Percentiles rank a stretch among this genome's conserved stretches.
Evolutionary conservation across 2,797 vertebrate genomes (phyloP).

Genomic region (Lepilemur ruficaudatus): DNA sequence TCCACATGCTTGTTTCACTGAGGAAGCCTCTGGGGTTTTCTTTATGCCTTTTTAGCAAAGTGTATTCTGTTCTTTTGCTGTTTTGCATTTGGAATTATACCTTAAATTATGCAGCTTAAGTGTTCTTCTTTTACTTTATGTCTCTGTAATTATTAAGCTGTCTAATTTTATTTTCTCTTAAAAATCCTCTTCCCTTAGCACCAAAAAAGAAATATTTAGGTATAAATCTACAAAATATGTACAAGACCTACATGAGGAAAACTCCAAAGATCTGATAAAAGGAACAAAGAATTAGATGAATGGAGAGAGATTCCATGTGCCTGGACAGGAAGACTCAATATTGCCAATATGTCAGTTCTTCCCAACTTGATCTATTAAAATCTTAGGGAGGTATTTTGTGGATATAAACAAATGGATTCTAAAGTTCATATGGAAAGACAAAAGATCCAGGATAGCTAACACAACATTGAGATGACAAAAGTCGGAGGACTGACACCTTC

Average conservation of each 20-base stretch:
- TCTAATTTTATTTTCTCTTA: slow-evolving; percentile 47
- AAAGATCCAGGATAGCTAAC: not conserved
- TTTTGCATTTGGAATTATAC: slow-evolving; percentile 13
- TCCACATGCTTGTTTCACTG: not conserved
- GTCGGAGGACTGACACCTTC: not conserved
- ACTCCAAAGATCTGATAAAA: not conserved
- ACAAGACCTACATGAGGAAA: not conserved
- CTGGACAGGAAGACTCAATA: not conserved
- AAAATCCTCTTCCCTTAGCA: not conserved
- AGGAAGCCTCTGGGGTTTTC: slow-evolving; percentile 4
- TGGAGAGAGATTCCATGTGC: not conserved
- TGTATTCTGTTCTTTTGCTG: not conserved
- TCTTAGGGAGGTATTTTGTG: not conserved
- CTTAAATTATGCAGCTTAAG: not conserved
- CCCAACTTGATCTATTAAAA: not conserved
- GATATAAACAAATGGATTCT: not conserved
- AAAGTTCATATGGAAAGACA: not conserved
- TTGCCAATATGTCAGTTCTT: not conserved
- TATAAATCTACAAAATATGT: not conserved
- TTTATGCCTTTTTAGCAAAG: slow-evolving; percentile 13
- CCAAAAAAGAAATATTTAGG: not conserved
- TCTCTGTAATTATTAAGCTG: slow-evolving; percentile 44
- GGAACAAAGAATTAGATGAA: not conserved
- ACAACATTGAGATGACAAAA: not conserved
- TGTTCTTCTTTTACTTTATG: slow-evolving; percentile 25